Conservation (phyloP, 1,140 invertebrate species). For the Bombus sylvicola region DNA sequence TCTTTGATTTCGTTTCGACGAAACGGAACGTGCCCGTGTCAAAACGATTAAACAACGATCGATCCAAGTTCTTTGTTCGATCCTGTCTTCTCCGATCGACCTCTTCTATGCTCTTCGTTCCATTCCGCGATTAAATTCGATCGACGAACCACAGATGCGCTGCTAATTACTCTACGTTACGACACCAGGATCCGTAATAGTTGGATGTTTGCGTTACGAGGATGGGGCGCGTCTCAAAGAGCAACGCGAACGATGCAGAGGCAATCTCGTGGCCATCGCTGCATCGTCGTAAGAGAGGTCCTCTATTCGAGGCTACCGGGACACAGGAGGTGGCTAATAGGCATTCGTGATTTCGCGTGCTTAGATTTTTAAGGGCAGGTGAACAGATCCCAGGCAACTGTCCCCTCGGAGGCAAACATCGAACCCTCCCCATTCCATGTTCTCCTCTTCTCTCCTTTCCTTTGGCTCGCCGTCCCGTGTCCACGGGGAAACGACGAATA, state of each 20-base stretch:
- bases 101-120: too few species aligned
- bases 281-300: constrained; percentile 4
- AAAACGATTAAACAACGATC: too few species aligned
- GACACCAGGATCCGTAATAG: background rate
- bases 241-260: background rate
- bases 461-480: background rate
- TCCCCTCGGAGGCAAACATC: constrained; percentile 72
- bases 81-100: too few species aligned
- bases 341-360: constrained; percentile 74
- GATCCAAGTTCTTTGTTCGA: too few species aligned
- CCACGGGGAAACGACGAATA: background rate
- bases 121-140: background rate
- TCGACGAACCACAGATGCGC: background rate
- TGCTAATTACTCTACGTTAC: background rate
- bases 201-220: background rate
- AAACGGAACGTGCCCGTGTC: too few species aligned
- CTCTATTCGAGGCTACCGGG: constrained; percentile 38
- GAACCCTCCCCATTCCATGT: constrained; percentile 31
- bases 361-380: constrained; percentile 75
- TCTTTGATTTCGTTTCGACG: too few species aligned
- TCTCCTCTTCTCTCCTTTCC: background rate
- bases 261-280: constrained; percentile 31
- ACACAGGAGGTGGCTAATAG: constrained; percentile 65
- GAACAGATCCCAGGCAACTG: constrained; percentile 66
- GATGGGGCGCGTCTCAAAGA: background rate